Base-by-base conservation (phyloP, 2,888 invertebrate genomes). In the Dorcus hopei region DNA sequence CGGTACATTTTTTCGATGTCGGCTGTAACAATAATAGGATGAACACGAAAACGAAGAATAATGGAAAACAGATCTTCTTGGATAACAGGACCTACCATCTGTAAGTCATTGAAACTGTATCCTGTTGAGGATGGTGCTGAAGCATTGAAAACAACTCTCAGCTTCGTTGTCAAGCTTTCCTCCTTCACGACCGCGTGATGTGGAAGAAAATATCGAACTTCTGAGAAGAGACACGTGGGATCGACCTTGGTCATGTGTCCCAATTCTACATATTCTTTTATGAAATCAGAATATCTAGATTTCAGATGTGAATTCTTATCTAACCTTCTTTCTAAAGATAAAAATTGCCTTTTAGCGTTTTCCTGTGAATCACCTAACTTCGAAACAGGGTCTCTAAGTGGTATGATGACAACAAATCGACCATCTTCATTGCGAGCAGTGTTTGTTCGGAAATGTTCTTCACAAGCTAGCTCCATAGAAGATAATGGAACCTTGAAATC, bases 121-220 rank as follows among this genome's bases (percentile, higher is more conserved):
- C 67, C 67, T 3, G 60, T 59, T 3, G 61, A 43, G 8, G 71
- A 55, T 14, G 58, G 61, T 9, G 65, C 65, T 2, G 68, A 69
- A 7, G 63, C 72, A 52, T 74, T 69, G 52, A 70, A 74, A 3
- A 74, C 73, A 1, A 71, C 68, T n/a, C 72, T 61, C 11, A 72
- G 43, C 54, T 72, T 70, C 1, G 70, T 72, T 5, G 68, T 67
- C 9, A 45, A 14, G 52, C 68, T 69, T 6, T 57, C 47, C 38
- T 63, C 63, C 11, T 65, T 63, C 1, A 68, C 14, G 3, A 74
- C 70, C 3, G 62, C 59, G 49, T 71, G 70, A 58, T 72, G 73
- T 5, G 72, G 70, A 33, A 73, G 45, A 54, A 69, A 73, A 59
- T 60, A 65, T 42, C 11, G 6, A 6, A 16, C 2, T 42, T 42